A percentile compares a stretch with the other conserved stretches of the same genome.
Conservation (phyloP, 2,113 vertebrate species). For the Pygoscelis antarcticus region DNA sequence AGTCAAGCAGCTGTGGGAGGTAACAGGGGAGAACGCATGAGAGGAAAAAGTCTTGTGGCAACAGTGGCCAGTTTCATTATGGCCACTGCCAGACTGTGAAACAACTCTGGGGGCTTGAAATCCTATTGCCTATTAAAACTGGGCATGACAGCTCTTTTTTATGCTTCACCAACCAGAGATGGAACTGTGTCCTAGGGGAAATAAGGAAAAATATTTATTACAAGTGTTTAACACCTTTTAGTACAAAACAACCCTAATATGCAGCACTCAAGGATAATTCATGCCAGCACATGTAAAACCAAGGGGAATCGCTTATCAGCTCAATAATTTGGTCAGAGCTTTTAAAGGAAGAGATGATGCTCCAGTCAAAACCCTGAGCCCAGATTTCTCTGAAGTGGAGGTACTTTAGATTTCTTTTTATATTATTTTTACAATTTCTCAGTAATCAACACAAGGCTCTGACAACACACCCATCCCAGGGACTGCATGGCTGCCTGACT, state of each 20-base stretch:
- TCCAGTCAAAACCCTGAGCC: slow-evolving; percentile 21
- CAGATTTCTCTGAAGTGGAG: slow-evolving; percentile 6
- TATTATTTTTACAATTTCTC: not conserved
- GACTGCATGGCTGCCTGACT: not conserved
- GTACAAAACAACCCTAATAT: slow-evolving; percentile 74
- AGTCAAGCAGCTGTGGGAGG: slow-evolving; percentile 72
- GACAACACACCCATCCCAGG: not conserved
- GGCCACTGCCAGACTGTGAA: slow-evolving; percentile 74
- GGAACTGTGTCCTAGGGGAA: slow-evolving; percentile 70
- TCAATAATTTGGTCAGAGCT: slow-evolving; percentile 61
- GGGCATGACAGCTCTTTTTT: slow-evolving; percentile 77
- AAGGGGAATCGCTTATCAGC: slow-evolving; percentile 69
- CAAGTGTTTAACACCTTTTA: slow-evolving; percentile 78
- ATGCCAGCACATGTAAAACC: slow-evolving; percentile 69
- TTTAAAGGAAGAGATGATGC: slow-evolving; percentile 47
- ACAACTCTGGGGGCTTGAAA: slow-evolving; percentile 76
- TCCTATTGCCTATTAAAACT: slow-evolving; percentile 79
- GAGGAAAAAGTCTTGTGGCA: slow-evolving; percentile 75
- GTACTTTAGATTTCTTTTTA: not conserved
- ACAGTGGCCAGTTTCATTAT: slow-evolving; percentile 76
- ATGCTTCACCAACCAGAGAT: slow-evolving; percentile 77
- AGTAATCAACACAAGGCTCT: not conserved
- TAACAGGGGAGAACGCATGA: slow-evolving; percentile 65
- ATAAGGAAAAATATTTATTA: slow-evolving; percentile 79
- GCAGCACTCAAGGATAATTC: slow-evolving; percentile 67